phyloP scores from a whole-genome alignment of 2,113 vertebrate species.

The Aspiorhynchus laticeps region DNA sequence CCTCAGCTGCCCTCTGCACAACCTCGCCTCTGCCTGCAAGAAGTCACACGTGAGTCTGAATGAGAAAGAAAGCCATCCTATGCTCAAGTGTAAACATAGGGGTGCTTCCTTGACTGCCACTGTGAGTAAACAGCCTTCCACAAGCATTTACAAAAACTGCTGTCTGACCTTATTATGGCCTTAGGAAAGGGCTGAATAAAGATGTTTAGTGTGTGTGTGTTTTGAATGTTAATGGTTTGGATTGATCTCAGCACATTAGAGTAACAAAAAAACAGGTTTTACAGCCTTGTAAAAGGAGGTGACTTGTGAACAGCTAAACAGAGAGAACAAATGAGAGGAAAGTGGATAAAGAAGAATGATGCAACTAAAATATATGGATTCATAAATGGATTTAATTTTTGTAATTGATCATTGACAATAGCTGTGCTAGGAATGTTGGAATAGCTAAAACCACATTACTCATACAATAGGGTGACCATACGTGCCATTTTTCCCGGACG shows the following conservation, averaged over 20 bases:
- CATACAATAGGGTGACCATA: too few species aligned
- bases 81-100: constrained; percentile 61
- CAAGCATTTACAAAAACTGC: constrained; percentile 25
- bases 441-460: background rate
- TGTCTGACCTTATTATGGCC: background rate
- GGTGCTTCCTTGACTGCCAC: constrained; percentile 63
- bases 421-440: background rate
- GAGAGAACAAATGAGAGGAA: background rate
- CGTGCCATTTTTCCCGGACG: too few species aligned
- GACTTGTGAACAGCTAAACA: background rate
- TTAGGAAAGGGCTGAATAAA: constrained; percentile 35
- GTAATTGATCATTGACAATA: background rate
- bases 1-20: constrained; percentile 46
- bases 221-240: constrained; percentile 25
- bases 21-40: constrained; percentile 61
- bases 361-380: background rate
- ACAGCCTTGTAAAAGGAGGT: constrained; percentile 55
- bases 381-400: background rate
- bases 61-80: constrained; percentile 60
- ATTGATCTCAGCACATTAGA: constrained; percentile 53
- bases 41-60: constrained; percentile 58
- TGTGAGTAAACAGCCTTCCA: constrained; percentile 47
- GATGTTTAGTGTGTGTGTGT: constrained; percentile 17
- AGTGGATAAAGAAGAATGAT: background rate
- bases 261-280: constrained; percentile 76